These are phyloP conservation scores for Trachelus tabidus DNA, from an alignment of 2,888 invertebrate genomes.

Conservation along the genomic window DNA sequence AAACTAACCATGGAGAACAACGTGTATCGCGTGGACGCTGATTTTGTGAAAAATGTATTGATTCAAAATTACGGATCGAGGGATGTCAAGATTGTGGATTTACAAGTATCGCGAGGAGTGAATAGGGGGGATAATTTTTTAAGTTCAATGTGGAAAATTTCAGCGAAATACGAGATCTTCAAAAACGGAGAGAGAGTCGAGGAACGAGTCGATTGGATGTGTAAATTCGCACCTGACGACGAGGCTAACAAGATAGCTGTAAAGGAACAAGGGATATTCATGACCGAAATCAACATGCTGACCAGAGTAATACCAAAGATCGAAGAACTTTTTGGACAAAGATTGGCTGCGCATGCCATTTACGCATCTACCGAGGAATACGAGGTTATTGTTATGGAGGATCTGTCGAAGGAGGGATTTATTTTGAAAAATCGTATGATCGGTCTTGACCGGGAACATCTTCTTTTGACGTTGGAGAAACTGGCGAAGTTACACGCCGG, in stretches of 20 bases:
- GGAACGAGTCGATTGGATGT: constrained; percentile 24
- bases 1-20: background rate
- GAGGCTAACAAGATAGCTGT: background rate
- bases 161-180: constrained; percentile 21
- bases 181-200: constrained; percentile 10
- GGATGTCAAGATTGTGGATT: background rate
- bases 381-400: constrained; percentile 36
- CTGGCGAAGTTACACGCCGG: constrained; percentile 47
- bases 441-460: constrained; percentile 36
- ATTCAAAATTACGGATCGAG: background rate
- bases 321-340: constrained; percentile 22
- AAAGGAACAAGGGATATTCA: constrained; percentile 32
- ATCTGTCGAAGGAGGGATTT: constrained; percentile 32
- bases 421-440: constrained; percentile 32
- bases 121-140: constrained; percentile 25
- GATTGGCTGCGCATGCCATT: constrained; percentile 30
- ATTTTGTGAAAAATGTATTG: background rate
- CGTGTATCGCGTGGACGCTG: background rate
- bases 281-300: constrained; percentile 29
- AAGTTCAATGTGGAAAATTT: constrained; percentile 24
- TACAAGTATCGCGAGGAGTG: background rate
- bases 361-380: constrained; percentile 9
- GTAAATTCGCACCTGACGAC: constrained; percentile 33
- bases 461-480: constrained; percentile 28
- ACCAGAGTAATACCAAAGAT: constrained; percentile 31